A percentile compares a stretch with the other conserved stretches of the same genome.
These are phyloP conservation scores for Carapus acus DNA, from an alignment of 2,797 vertebrate species.

Conservation along the genomic window DNA sequence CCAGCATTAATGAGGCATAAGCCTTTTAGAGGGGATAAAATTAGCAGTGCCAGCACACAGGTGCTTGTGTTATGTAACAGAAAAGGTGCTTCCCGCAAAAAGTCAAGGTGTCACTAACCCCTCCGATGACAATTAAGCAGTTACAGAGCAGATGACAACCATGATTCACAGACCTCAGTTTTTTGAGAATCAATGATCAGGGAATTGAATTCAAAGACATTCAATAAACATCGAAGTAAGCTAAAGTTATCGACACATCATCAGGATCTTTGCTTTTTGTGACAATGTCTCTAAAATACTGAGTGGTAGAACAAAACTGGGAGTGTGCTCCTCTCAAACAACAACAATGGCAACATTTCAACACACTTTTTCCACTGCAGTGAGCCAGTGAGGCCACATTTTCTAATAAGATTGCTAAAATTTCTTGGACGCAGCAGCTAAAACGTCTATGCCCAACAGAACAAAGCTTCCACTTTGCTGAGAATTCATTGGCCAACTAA, in stretches of 20 bases:
- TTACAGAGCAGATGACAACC: conserved; percentile 29
- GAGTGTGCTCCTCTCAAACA: background rate
- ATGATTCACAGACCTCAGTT: conserved; percentile 15
- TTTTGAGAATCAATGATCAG: background rate
- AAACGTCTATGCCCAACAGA: conserved; percentile 2
- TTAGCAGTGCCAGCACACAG: conserved; percentile 62
- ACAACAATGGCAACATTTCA: background rate
- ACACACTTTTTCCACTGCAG: too few relatives aligned
- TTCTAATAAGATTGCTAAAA: background rate
- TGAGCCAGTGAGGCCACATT: conserved; percentile 6
- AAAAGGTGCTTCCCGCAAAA: conserved; percentile 59
- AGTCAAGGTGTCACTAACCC: conserved; percentile 65
- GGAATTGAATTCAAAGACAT: background rate
- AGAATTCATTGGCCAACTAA: background rate
- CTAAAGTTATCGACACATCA: background rate
- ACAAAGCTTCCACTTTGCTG: background rate
- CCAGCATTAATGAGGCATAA: conserved; percentile 65
- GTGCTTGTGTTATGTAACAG: conserved; percentile 68
- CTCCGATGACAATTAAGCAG: conserved; percentile 16
- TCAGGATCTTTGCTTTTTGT: background rate
- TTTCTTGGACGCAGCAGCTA: background rate
- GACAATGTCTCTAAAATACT: conserved; percentile 1
- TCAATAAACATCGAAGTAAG: too few relatives aligned
- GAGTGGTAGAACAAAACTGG: background rate
- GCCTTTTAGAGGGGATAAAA: conserved; percentile 67